Base-by-base conservation (phyloP, 2,113 vertebrate genomes). In the Petrocephalus microphthalmus region DNA sequence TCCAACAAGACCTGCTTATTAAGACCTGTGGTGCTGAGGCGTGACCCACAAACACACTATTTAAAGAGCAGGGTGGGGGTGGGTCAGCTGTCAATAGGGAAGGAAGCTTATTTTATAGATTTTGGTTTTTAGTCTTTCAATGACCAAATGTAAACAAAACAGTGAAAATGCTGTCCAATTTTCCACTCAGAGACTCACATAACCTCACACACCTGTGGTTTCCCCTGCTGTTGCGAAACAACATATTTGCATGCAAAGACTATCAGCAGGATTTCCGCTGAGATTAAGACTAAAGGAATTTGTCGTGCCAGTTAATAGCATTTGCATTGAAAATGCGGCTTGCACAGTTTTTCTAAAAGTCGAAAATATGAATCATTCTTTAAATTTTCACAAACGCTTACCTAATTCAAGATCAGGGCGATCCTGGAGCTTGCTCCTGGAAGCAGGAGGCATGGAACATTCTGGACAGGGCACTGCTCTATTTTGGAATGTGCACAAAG, bases 211-310 rank as follows among this genome's bases (percentile, higher is more conserved):
- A 78, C 33, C 33, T 78, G 33, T 78, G 33, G 15, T 74, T 33
- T n/a, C 17, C 33, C 71, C 71, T 78, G 37, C 71, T 37, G 71
- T 74, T 74, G 29, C 29, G 5, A 78, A 19, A 42, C 29, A 74
- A 74, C 71, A 78, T 78, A 78, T 78, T 78, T 78, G 71, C 71
- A 78, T 78, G 71, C 71, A 78, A 78, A 78, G 71, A 78, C 29
- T 78, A 78, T 42, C 71, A 78, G 33, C 33, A 78, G 71, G 71
- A 78, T 78, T 42, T 78, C 71, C 33, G 15, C 71, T 78, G 71
- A 37, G 71, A 42, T 78, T 78, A 29, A 53, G 33, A 78, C 71
- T 78, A 37, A 78, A 78, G 71, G 71, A 78, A 78, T 78, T 42
- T 78, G 15, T 78, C 0, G 33, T 78, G 71, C 71, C 29, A 78